Conservation (phyloP, 2,113 vertebrate species). For the Chloroceryle aenea region DNA sequence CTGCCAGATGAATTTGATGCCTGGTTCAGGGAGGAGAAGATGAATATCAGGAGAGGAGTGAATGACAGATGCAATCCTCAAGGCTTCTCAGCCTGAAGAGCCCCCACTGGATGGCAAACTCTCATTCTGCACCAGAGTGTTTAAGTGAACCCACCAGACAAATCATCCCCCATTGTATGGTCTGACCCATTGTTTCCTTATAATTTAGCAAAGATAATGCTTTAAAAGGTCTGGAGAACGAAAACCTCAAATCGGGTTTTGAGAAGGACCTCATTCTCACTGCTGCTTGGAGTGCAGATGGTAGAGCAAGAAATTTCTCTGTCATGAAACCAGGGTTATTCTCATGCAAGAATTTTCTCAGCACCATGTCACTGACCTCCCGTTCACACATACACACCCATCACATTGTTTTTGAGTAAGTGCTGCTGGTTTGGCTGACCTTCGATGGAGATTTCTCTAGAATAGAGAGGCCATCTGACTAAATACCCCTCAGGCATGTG, state of each 20-base stretch:
- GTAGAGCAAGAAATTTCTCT: background rate
- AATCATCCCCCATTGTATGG: background rate
- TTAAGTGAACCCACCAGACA: background rate
- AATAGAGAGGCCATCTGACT: background rate
- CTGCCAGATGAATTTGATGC: background rate
- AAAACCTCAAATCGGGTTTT: background rate
- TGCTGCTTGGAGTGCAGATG: background rate
- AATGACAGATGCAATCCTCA: background rate
- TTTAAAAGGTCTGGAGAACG: background rate
- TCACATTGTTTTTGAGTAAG: background rate
- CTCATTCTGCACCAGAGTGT: rapidly evolving
- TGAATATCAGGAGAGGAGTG: background rate
- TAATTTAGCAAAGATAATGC: background rate
- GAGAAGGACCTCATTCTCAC: background rate
- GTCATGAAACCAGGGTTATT: background rate
- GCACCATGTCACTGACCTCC: background rate
- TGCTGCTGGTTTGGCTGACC: constrained; percentile 9
- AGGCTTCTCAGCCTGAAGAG: background rate
- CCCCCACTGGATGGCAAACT: background rate
- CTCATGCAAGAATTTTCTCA: background rate
- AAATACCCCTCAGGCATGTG: background rate
- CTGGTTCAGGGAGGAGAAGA: background rate
- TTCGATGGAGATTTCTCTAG: background rate
- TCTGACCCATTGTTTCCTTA: background rate
- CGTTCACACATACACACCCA: background rate